phyloP scores from a whole-genome alignment of 1,140 invertebrate genomes.

The Aleiodes sp. region DNA sequence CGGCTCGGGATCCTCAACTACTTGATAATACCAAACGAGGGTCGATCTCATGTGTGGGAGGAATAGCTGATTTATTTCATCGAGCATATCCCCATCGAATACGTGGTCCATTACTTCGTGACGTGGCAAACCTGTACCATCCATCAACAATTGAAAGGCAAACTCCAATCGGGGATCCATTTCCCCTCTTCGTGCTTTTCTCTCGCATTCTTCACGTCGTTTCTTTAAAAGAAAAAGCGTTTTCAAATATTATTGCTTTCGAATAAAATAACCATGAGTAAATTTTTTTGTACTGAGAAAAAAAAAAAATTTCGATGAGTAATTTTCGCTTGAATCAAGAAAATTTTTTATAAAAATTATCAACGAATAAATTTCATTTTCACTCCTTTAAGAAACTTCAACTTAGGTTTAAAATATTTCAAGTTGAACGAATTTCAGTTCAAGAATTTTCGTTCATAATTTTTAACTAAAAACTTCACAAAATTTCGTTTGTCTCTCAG shows the following conservation, averaged over 20 bases:
- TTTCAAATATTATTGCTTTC: not conserved
- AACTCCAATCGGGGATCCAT: conserved; percentile 90
- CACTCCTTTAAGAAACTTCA: too few species aligned
- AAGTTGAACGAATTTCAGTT: not conserved
- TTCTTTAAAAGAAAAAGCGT: conserved; percentile 66
- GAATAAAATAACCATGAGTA: too few species aligned
- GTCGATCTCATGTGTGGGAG: conserved; percentile 86
- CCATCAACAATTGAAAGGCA: conserved; percentile 85
- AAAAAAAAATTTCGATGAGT: too few species aligned
- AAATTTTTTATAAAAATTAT: too few species aligned
- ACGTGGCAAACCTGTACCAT: conserved; percentile 79
- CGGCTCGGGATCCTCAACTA: conserved; percentile 76
- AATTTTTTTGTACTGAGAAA: too few species aligned
- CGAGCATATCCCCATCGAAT: conserved; percentile 88
- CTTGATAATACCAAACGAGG: conserved; percentile 92
- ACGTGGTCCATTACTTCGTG: conserved; percentile 90
- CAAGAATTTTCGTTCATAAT: too few species aligned
- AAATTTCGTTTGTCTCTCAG: not conserved
- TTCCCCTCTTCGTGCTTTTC: conserved; percentile 85
- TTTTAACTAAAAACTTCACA: too few species aligned
- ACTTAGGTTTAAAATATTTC: too few species aligned
- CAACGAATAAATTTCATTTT: too few species aligned
- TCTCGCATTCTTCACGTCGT: conserved; percentile 88
- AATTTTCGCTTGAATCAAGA: too few species aligned
- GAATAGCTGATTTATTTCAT: conserved; percentile 90